Evolutionary conservation across 2,888 invertebrate genomes (phyloP).

Genomic region (Zootermopsis nevadensis): DNA sequence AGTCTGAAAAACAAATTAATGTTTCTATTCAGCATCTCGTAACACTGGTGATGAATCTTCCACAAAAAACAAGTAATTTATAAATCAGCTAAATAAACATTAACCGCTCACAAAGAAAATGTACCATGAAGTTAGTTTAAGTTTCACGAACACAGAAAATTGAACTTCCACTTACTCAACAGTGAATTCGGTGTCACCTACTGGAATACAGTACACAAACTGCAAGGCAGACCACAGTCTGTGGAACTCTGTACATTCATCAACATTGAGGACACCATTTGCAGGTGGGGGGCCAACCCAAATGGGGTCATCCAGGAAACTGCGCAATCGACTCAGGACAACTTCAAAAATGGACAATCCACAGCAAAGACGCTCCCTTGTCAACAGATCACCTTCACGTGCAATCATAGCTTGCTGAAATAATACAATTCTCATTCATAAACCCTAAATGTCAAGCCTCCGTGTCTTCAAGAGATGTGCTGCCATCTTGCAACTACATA

Average conservation of each 20-base stretch:
- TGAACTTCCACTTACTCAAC: constrained; percentile 83
- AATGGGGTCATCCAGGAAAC: constrained; percentile 87
- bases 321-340: constrained; percentile 86
- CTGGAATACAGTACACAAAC: constrained; percentile 97
- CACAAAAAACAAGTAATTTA: too few relatives aligned
- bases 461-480: too few relatives aligned
- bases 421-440: not conserved
- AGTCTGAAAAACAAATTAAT: too few relatives aligned
- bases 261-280: constrained; percentile 95
- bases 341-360: constrained; percentile 97
- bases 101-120: not conserved
- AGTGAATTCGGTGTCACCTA: constrained; percentile 94
- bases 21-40: too few relatives aligned
- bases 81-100: not conserved
- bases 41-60: too few relatives aligned
- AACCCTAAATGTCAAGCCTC: too few relatives aligned
- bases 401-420: constrained; percentile 92
- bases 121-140: not conserved
- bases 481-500: too few relatives aligned
- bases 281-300: constrained; percentile 91
- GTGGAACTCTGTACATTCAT: constrained; percentile 98
- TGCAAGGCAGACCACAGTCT: constrained; percentile 97
- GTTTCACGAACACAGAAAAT: not conserved
- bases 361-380: constrained; percentile 96
- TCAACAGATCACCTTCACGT: constrained; percentile 94